Conservation (phyloP, 2,888 invertebrate genomes). For the Julus scandinavius region DNA sequence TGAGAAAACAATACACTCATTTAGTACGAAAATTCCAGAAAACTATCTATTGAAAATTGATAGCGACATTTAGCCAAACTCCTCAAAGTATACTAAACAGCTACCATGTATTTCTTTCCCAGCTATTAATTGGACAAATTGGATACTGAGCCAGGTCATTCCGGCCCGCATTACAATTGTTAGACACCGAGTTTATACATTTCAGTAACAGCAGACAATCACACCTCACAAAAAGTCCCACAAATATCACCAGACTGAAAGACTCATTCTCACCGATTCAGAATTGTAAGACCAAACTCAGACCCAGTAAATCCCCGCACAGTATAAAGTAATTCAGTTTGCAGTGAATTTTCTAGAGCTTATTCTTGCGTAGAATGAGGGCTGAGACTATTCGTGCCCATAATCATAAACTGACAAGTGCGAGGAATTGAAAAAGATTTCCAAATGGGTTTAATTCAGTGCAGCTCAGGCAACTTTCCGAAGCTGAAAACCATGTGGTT, state of each 20-base stretch:
- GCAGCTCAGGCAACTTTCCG: not conserved
- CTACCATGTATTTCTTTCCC: too few species aligned
- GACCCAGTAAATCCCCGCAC: not conserved
- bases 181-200: too few species aligned
- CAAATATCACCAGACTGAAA: not conserved
- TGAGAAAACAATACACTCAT: too few species aligned
- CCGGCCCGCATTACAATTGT: too few species aligned
- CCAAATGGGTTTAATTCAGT: constrained; percentile 26
- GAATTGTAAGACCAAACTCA: not conserved
- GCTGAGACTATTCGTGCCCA: not conserved
- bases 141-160: too few species aligned
- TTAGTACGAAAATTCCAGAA: too few species aligned
- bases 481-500: constrained; percentile 6
- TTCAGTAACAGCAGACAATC: too few species aligned
- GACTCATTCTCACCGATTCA: not conserved
- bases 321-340: not conserved
- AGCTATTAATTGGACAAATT: too few species aligned
- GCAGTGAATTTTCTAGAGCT: not conserved
- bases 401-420: constrained; percentile 3
- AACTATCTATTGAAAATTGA: too few species aligned
- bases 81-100: too few species aligned
- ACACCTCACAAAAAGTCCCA: too few species aligned
- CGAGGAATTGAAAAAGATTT: not conserved
- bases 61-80: too few species aligned
- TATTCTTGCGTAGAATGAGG: not conserved